Conservation (phyloP, 1,140 invertebrate genomes). For the Diachasma alloeum region DNA sequence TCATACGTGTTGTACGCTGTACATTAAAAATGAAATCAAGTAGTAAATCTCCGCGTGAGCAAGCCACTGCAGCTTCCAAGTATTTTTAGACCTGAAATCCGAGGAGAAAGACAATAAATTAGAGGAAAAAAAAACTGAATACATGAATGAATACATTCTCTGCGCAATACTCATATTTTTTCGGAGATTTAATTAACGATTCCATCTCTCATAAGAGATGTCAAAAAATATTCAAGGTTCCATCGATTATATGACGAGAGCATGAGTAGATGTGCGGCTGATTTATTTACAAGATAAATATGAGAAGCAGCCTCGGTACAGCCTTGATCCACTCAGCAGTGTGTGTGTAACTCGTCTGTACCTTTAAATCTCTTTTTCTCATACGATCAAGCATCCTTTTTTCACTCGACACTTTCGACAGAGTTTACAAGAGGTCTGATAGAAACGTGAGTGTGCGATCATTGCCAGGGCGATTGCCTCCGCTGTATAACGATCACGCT, state of each 20-base stretch:
- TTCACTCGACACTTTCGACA: constrained; percentile 26
- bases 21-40: neutral
- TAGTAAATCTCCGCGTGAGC: neutral
- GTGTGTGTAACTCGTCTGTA: constrained; percentile 32
- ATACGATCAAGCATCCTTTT: constrained; percentile 31
- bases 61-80: neutral
- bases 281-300: constrained; percentile 38
- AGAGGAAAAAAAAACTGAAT: neutral
- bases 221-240: neutral
- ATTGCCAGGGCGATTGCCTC: constrained; percentile 2
- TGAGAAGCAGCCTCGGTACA: constrained; percentile 40
- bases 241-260: neutral
- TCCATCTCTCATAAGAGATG: neutral
- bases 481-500: neutral
- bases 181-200: neutral
- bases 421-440: constrained; percentile 3
- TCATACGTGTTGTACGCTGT: too few species aligned
- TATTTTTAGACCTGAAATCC: neutral
- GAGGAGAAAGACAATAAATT: neutral
- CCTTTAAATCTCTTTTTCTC: constrained; percentile 40
- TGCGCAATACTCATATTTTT: too few species aligned
- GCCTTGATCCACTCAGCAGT: constrained; percentile 51
- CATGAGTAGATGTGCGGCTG: constrained; percentile 13
- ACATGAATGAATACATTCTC: neutral
- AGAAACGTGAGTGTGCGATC: neutral